Evolutionary conservation across 2,797 vertebrate genomes (phyloP).

Genomic region (Denticeps clupeoides): DNA sequence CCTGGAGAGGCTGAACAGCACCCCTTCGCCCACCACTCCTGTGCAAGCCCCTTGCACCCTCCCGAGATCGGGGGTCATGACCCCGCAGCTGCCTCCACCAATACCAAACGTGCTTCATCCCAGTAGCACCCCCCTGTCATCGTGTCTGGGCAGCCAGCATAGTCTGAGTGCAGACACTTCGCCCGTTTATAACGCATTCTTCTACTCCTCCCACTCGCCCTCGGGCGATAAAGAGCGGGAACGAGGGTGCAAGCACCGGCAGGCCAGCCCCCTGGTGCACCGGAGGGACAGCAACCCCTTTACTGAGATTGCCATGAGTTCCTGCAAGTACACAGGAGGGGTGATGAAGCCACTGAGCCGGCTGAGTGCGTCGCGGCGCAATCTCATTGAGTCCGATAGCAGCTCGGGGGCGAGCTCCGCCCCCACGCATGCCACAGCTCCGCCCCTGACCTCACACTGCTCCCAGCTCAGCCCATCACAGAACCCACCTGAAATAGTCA

Average conservation of each 20-base stretch:
- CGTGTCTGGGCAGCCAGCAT: constrained; percentile 87
- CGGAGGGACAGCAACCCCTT: constrained; percentile 95
- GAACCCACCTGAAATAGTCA: constrained; percentile 67
- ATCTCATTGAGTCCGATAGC: constrained; percentile 83
- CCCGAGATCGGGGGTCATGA: background rate
- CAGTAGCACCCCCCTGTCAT: constrained; percentile 78
- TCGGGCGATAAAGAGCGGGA: constrained; percentile 46
- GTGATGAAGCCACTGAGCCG: constrained; percentile 95
- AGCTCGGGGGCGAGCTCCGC: constrained; percentile 26
- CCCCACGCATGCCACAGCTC: constrained; percentile 37
- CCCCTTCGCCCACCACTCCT: constrained; percentile 59
- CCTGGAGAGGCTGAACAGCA: constrained; percentile 64
- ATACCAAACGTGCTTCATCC: constrained; percentile 65
- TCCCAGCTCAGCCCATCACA: constrained; percentile 38
- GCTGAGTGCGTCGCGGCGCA: constrained; percentile 87
- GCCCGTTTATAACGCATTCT: constrained; percentile 72
- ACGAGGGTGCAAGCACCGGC: constrained; percentile 73
- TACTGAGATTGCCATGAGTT: constrained; percentile 98
- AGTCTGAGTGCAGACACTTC: constrained; percentile 73
- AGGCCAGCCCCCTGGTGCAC: constrained; percentile 87
- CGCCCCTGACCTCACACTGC: constrained; percentile 43
- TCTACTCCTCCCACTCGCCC: constrained; percentile 77
- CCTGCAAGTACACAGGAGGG: constrained; percentile 93
- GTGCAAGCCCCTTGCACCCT: constrained; percentile 42
- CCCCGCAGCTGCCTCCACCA: constrained; percentile 51